Percentiles rank a stretch among this genome's conserved stretches.
Conservation (phyloP, 1,140 invertebrate species). For the Brachionus rubens region DNA sequence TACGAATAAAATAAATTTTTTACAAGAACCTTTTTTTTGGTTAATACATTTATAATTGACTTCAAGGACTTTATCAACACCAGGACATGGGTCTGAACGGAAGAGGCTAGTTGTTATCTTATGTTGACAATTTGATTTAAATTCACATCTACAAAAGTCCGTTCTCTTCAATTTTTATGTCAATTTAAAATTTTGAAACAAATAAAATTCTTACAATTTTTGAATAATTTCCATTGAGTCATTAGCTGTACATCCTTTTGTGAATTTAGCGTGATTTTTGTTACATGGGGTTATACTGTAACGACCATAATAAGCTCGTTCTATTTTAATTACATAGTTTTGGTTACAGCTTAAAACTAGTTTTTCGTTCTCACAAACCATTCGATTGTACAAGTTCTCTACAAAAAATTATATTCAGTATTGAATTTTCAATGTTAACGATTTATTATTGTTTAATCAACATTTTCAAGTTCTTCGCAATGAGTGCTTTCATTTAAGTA, state of each 20-base stretch:
- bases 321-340: conserved; percentile 9
- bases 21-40: background rate
- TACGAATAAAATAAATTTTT: background rate
- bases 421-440: background rate
- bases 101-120: conserved; percentile 12
- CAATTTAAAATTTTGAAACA: background rate
- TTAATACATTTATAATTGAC: conserved; percentile 38
- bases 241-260: conserved; percentile 30
- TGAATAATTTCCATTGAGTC: conserved; percentile 31
- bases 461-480: no score
- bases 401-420: background rate
- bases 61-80: conserved; percentile 25
- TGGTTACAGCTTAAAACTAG: background rate
- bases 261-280: conserved; percentile 35
- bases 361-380: conserved; percentile 41
- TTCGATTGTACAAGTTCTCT: conserved; percentile 24
- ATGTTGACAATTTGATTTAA: conserved; percentile 1
- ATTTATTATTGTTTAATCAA: background rate
- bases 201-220: conserved; percentile 2
- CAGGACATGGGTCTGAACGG: background rate
- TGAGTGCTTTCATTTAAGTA: no score
- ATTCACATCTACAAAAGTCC: conserved; percentile 21
- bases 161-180: conserved; percentile 30
- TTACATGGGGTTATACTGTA: conserved; percentile 45
- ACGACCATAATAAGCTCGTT: conserved; percentile 35